Base-by-base conservation (phyloP, 2,888 invertebrate genomes). In the Agriopis leucophaearia region DNA sequence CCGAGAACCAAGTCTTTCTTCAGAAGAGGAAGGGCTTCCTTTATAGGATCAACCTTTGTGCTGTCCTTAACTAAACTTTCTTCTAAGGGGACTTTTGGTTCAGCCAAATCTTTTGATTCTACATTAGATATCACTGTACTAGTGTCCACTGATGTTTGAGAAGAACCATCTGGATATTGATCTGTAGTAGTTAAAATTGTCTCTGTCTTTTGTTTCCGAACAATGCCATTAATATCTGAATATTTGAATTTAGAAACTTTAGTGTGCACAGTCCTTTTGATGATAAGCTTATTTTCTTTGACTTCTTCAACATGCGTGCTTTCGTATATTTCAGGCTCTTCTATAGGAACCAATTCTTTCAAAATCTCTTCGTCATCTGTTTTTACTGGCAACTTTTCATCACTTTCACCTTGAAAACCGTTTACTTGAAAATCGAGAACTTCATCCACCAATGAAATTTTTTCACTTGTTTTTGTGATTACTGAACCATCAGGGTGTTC, bases 401-500 rank as follows among this genome's bases (percentile, higher is more conserved):
- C 69, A 42, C 63, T 73, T 42, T 72, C 60, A 69, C 67, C 55
- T 52, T 62, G 55, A 61, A 73, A 44, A 63, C 69, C 66, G 57
- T 71, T 69, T 4, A 79, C 76, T 10, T 72, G 48, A 8, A 77
- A 63, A 44, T 74, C 72, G 12, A 87, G 57, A 63, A 59, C 72
- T 74, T 90, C 85, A 77, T 94, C 92, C 13, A 82, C 35, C 1
- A 90, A 74, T 15, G 89, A 88, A 47, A 89, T 81, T 73, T 89
- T 92, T 83, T 92, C 91, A 76, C 84, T 90, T 6, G 88, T 91
- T 76, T 89, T 91, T 40, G 87, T 89, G 13, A 88, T 82, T 1
- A 90, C 72, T 16, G 91, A 87, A 2, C 92, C 91, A 82, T 93
- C 91, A 9, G 90, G 90, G 69, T 90, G 81, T 79, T 88, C 88